A percentile compares a stretch with the other conserved stretches of the same genome.
Evolutionary conservation across 1,140 invertebrate genomes (phyloP).

Genomic region (Luehdorfia chinensis): DNA sequence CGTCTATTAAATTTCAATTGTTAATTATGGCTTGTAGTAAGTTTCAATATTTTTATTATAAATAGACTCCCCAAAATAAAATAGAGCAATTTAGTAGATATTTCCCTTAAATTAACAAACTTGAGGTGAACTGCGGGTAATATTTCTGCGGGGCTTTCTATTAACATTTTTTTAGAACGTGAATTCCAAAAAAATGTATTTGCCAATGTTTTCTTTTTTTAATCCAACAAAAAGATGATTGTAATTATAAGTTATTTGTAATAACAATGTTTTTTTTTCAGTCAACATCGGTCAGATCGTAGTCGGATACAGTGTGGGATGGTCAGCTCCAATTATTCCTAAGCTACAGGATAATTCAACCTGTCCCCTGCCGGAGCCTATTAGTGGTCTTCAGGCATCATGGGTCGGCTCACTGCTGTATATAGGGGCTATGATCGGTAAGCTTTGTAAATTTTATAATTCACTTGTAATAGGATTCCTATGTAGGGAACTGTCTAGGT

Average conservation of each 20-base stretch:
- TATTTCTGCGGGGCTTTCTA: no score
- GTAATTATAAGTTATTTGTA: no score
- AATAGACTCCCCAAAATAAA: not conserved
- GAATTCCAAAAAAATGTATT: no score
- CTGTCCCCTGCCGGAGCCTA: slow-evolving; percentile 28
- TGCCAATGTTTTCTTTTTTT: no score
- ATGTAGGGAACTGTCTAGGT: no score
- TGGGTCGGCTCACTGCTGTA: slow-evolving; percentile 47
- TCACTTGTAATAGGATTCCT: no score
- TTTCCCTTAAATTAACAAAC: no score
- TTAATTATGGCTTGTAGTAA: slow-evolving; percentile 38
- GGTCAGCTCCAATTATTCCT: slow-evolving; percentile 49
- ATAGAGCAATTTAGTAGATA: not conserved
- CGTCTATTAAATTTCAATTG: slow-evolving; percentile 28
- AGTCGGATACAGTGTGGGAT: slow-evolving; percentile 47
- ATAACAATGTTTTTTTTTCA: slow-evolving; percentile 20
- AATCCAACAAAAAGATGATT: no score
- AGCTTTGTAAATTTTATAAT: no score
- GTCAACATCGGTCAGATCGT: slow-evolving; percentile 49
- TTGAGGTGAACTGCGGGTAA: no score
- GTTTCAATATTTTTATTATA: slow-evolving; percentile 16
- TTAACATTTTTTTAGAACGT: no score
- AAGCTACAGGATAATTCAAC: slow-evolving; percentile 36
- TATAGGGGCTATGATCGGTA: slow-evolving; percentile 46
- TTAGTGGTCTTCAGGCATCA: slow-evolving; percentile 37